Base-by-base conservation (phyloP, 2,113 vertebrate species). In the Hyperopisus bebe region DNA sequence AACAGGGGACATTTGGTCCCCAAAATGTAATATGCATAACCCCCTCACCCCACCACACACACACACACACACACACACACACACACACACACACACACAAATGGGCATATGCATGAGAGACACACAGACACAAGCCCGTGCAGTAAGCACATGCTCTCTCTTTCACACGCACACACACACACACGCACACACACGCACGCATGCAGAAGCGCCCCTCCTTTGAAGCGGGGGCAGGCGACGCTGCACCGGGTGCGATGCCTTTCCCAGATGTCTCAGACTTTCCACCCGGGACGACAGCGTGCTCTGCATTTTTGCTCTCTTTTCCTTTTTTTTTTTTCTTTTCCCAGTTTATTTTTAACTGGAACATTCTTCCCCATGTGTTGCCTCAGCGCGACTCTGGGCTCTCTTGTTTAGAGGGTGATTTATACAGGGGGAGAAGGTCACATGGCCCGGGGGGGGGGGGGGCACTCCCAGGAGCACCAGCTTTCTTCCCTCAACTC, bases 331-430 rank as follows among this genome's bases (percentile, higher is more conserved):
- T 47, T n/a, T 89, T 21, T 89, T 90, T 88, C 51, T 86, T 87
- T 53, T 39, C 51, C 27, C 46, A 55, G 93, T 94, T 94, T 94
- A 95, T 94, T 96, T 95, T 94, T 94, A 95, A 92, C 90, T 91
- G 93, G 94, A 95, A 96, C 95, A 96, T 96, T 96, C 95, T 93
- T 94, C 92, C 92, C 91, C 92, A 92, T 93, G 92, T 92, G 91
- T 94, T 93, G 93, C 94, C 94, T 93, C 92, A 58, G 66, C 93
- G 94, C 94, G 93, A 95, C 95, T 94, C 90, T 87, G 92, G 90
- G 92, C 94, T 93, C 93, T 91, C 93, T 89, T 88, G 93, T 93
- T 91, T 94, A 92, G 92, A 94, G 92, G 91, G 91, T 93, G 94
- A 96, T 95, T 94, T 93, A 95, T 93, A 89, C 90, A 53, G 90